phyloP scores from a whole-genome alignment of 1,140 invertebrate species.

The Dreissena rostriformis region DNA sequence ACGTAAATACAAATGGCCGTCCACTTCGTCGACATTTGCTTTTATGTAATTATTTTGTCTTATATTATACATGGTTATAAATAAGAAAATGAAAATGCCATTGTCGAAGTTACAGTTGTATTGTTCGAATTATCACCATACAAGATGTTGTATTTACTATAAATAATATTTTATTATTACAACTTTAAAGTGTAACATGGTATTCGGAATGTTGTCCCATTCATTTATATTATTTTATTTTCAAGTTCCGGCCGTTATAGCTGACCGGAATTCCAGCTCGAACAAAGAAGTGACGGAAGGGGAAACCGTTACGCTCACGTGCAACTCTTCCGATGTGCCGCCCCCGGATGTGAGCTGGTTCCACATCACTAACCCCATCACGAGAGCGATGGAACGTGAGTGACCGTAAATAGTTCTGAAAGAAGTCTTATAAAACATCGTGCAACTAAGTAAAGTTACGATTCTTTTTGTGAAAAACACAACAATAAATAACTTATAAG shows the following conservation, averaged over 20 bases:
- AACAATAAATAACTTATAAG: not conserved
- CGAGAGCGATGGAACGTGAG: conserved; percentile 35
- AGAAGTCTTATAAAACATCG: not conserved
- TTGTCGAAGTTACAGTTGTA: too few relatives aligned
- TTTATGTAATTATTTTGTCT: too few relatives aligned
- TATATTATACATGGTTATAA: too few relatives aligned
- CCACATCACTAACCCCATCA: conserved; percentile 30
- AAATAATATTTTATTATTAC: too few relatives aligned
- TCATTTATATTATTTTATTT: conserved; percentile 30
- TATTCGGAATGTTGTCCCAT: not conserved
- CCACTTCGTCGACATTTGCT: too few relatives aligned
- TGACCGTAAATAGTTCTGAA: not conserved
- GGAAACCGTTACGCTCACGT: conserved; percentile 74
- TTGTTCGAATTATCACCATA: too few relatives aligned
- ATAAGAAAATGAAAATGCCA: too few relatives aligned
- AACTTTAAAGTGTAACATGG: too few relatives aligned
- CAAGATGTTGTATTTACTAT: too few relatives aligned
- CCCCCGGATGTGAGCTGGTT: conserved; percentile 75
- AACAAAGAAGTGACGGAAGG: conserved; percentile 59
- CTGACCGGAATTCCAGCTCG: conserved; percentile 58
- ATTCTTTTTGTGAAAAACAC: not conserved
- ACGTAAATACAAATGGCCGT: too few relatives aligned
- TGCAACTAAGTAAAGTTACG: not conserved
- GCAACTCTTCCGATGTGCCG: conserved; percentile 76
- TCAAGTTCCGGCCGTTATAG: conserved; percentile 70